Evolutionary conservation across 2,113 vertebrate species (phyloP), one percentile per base, ranked within the genome.

Genomic region (Chaenocephalus aceratus): DNA sequence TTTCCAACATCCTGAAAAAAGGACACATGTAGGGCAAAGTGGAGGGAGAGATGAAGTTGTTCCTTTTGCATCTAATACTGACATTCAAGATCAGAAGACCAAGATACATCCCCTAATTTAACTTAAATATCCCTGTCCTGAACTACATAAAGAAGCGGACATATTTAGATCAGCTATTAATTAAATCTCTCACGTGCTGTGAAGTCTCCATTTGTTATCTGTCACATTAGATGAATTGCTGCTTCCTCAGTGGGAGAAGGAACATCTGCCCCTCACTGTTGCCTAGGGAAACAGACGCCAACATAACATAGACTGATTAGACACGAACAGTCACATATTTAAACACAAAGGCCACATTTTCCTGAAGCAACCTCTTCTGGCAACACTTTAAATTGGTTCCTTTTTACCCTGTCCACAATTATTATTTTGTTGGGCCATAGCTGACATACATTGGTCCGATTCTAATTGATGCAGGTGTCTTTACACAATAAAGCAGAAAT

Each of bases 151-250:
- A 13, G 16, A 54, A 72, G 70, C 18, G 41, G 41, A 80, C 76
- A 68, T 72, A 75, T 91, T 84, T 86, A 91, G 80, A 85, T 53
- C 76, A 18, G 76, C 59, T 62, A 91, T 91, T 92, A 90, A 92
- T 93, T 89, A 81, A 83, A 30, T 36, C 71, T 77, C 83, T 79
- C 56, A 77, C 75, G 26, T 21, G 62, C 79, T 59, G 66, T 53
- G 86, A 90, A 74, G 66, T 84, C 82, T 86, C 70, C 82, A 90
- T 94, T 88, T 75, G 78, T 92, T 91, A 83, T 49, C 79, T 80
- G 84, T 77, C 86, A 81, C 77, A 73, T 89, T 88, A 77, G 75
- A 80, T 59, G 90, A 92, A 90, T 87, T 91, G 81, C 81, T 64
- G 67, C 75, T 58, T 75, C 85, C 77, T 75, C 81, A 41, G 26